Evolutionary conservation across 1,140 invertebrate genomes (phyloP).

Genomic region (Rhyzopertha dominica): DNA sequence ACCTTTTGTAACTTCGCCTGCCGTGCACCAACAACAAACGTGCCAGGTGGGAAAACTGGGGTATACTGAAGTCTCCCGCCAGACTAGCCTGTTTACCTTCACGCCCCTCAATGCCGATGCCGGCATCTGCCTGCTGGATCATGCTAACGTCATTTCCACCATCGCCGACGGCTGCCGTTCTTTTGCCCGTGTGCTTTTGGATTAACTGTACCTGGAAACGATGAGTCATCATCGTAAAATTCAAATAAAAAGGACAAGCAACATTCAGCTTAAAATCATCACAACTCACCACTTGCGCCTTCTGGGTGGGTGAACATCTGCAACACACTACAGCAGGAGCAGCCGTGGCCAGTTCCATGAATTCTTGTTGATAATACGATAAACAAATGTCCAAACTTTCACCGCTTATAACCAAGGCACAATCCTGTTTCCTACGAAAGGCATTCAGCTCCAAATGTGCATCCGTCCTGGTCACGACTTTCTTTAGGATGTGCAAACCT

Average conservation of each 20-base stretch:
- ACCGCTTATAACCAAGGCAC: conserved; percentile 86
- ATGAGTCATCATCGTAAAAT: too few species aligned
- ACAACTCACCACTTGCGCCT: conserved; percentile 86
- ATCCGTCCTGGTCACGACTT: conserved; percentile 73
- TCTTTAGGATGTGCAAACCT: conserved; percentile 70
- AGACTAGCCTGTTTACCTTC: conserved; percentile 95
- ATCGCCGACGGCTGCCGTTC: conserved; percentile 77
- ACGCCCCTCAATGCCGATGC: conserved; percentile 91
- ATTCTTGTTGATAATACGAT: conserved; percentile 91
- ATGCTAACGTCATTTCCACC: conserved; percentile 87
- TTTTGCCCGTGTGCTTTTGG: conserved; percentile 79
- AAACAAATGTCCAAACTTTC: conserved; percentile 93
- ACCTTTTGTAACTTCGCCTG: conserved; percentile 91
- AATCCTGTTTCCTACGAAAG: conserved; percentile 80
- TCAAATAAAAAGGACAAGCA: too few species aligned
- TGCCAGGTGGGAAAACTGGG: conserved; percentile 84
- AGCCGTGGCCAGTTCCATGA: conserved; percentile 87
- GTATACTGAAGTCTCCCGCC: conserved; percentile 98
- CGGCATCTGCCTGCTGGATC: conserved; percentile 94
- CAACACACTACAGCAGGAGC: conserved; percentile 95
- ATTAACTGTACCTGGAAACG: conserved; percentile 60
- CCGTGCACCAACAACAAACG: conserved; percentile 92
- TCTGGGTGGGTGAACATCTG: conserved; percentile 97
- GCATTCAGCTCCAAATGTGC: conserved; percentile 90
- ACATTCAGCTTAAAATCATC: not conserved